Conservation (phyloP, 1,140 invertebrate genomes). For the Calephelis virginiensis region DNA sequence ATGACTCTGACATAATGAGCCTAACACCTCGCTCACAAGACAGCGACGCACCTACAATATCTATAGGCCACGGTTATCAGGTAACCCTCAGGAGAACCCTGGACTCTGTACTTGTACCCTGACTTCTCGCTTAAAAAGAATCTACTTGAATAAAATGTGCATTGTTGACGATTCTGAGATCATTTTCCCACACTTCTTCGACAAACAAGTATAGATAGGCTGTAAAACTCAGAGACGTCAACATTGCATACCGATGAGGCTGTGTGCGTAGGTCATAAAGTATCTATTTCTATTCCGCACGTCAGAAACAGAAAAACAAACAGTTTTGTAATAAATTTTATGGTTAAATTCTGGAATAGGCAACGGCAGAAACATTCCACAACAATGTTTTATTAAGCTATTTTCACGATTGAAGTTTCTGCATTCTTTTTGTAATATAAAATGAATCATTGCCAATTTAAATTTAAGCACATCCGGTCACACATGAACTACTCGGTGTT, state of each 20-base stretch:
- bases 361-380: slow-evolving; percentile 26
- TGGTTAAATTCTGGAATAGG: slow-evolving; percentile 32
- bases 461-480: no score
- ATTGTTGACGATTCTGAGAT: no score
- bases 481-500: no score
- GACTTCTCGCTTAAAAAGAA: no score
- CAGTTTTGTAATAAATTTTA: slow-evolving; percentile 36
- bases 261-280: slow-evolving; percentile 24
- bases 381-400: slow-evolving; percentile 36
- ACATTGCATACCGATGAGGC: slow-evolving; percentile 19
- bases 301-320: slow-evolving; percentile 39
- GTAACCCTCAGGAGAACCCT: no score
- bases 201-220: background rate
- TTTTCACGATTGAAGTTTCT: slow-evolving; percentile 18
- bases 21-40: no score
- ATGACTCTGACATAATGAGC: no score
- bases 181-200: no score
- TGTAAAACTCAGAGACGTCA: slow-evolving; percentile 7
- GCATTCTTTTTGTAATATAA: background rate
- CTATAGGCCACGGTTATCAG: no score
- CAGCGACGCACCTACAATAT: no score
- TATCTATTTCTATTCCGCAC: slow-evolving; percentile 40
- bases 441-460: background rate
- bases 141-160: no score
- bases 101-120: no score